Evolutionary conservation across 2,888 invertebrate species (phyloP), one percentile per base, ranked within the genome.

Genomic region (Ornithoptera priamus): DNA sequence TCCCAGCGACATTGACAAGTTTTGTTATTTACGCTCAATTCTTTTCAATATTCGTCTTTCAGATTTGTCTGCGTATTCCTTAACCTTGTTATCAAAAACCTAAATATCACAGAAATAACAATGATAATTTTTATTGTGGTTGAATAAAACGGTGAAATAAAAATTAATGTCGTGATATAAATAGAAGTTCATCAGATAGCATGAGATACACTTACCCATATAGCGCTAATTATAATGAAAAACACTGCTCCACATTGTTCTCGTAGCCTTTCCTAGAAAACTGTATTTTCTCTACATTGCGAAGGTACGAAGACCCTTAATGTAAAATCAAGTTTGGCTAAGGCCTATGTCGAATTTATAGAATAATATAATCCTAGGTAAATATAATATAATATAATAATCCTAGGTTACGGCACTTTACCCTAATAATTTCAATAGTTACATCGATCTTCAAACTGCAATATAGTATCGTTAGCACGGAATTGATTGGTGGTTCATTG

Each of bases 1-100:
- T 56, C 65, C 30, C 61, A 42, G 24, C 57, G 69, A 69, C 65
- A 42, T 63, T 65, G 56, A 69, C 69, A 69, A 24, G 42, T 24
- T 68, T 63, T 59, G 42, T 68, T 64, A 68, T 36, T 68, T 60
- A 17, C 24, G 24, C 42, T 24, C 58, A 68, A 64, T 64, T 58
- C 63, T 42, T 39, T 50, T 50, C 2, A 50, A 17, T 62, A 67
- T 60, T 18, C 3, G 22, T 56, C 67, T 56, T 22, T 46, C 42
- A 67, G 57, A 20, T 63, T 63, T 63, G 58, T 46, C 56, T 56
- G 20, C 30, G 30, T 50, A 50, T 50, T 50, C 50, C 5, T 12
- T 50, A 15, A 17, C 18, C 50, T 39, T 39, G 15, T 50, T 18
- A 15, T 18, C 15, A 50, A 12, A 50, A 17, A 50, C 50, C 1